Evolutionary conservation across 2,888 invertebrate genomes (phyloP).

Genomic region (Scaptomyza caliginosa): DNA sequence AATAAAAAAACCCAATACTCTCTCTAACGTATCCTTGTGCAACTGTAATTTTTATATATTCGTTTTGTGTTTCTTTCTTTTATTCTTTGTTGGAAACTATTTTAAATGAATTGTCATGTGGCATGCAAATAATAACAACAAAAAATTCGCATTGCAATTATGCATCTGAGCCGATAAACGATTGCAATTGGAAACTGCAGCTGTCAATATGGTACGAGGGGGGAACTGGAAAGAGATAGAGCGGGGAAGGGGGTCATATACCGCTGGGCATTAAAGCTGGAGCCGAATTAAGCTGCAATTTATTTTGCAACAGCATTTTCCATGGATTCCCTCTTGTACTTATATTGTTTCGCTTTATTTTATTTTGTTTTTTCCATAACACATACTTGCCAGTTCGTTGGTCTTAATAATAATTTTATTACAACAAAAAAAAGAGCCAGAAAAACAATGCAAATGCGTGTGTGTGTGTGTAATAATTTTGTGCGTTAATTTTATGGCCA

Average conservation of each 20-base stretch:
- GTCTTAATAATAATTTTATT: conserved; percentile 55
- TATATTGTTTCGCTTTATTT: conserved; percentile 6
- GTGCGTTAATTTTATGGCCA: conserved; percentile 71
- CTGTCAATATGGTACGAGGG: conserved; percentile 47
- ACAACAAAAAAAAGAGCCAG: too few species aligned
- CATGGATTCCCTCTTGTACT: conserved; percentile 1
- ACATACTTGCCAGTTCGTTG: conserved; percentile 48
- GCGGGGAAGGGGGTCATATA: not conserved
- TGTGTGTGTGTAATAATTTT: conserved; percentile 54
- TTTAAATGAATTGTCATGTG: conserved; percentile 48
- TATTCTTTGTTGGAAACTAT: conserved; percentile 21
- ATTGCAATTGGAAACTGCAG: conserved; percentile 45
- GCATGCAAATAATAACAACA: not conserved
- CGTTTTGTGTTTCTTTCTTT: not conserved
- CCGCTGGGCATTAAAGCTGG: conserved; percentile 40
- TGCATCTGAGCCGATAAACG: conserved; percentile 50
- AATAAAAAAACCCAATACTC: not conserved
- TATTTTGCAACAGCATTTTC: conserved; percentile 21
- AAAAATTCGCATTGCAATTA: conserved; percentile 39
- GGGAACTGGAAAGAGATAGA: too few species aligned
- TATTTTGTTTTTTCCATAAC: not conserved
- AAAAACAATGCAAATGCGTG: conserved; percentile 22
- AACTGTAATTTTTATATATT: conserved; percentile 30
- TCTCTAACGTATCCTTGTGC: conserved; percentile 1
- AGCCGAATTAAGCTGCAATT: conserved; percentile 41